Evolutionary conservation across 2,888 invertebrate genomes (phyloP).

Genomic region (Clepsis dumicolana): DNA sequence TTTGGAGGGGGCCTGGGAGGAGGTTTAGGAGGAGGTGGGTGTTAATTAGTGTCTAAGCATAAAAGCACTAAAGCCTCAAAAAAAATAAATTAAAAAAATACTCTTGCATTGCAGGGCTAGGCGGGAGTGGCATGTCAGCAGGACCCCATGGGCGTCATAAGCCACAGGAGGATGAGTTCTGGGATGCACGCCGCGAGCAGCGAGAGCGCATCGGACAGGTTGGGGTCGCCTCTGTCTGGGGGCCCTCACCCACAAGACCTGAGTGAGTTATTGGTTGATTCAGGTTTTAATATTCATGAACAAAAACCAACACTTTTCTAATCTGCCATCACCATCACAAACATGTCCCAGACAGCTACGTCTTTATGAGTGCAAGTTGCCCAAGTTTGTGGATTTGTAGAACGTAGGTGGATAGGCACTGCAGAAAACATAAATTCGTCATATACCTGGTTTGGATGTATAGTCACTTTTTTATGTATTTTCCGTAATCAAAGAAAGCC

Average conservation of each 20-base stretch:
- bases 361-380: no score
- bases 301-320: no score
- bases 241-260: conserved; percentile 89
- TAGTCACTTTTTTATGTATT: no score
- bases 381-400: no score
- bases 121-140: conserved; percentile 11
- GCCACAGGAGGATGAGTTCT: conserved; percentile 87
- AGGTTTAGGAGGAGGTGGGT: conserved; percentile 32
- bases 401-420: no score
- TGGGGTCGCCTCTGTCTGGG: conserved; percentile 91
- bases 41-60: neutral
- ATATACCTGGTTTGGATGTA: no score
- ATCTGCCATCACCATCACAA: no score
- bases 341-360: no score
- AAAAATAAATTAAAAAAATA: neutral
- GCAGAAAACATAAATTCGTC: no score
- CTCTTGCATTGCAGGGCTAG: conserved; percentile 7
- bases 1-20: conserved; percentile 27
- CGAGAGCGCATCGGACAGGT: conserved; percentile 91
- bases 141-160: conserved; percentile 37
- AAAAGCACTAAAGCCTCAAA: no score
- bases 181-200: conserved; percentile 90
- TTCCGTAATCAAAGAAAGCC: no score
- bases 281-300: no score
- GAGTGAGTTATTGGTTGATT: conserved; percentile 82